phyloP scores from a whole-genome alignment of 1,140 invertebrate species.

The Drosophila dunni region DNA sequence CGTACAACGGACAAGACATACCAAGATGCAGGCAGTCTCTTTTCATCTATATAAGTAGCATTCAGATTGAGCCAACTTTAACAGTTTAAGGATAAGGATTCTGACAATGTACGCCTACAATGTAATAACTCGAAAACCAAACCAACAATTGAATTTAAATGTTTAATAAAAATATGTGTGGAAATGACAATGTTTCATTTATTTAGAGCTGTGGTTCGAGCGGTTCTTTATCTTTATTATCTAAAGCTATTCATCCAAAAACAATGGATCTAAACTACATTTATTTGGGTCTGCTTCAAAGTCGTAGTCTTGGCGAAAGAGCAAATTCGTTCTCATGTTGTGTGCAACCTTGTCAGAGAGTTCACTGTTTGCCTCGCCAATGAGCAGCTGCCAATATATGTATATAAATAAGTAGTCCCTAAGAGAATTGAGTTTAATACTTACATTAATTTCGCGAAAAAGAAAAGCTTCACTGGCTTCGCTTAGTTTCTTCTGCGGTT shows the following conservation, averaged over 20 bases:
- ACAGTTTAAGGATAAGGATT: slow-evolving; percentile 46
- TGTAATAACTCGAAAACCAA: slow-evolving; percentile 50
- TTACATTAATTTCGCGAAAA: slow-evolving; percentile 62
- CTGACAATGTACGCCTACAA: slow-evolving; percentile 70
- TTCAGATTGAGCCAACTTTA: slow-evolving; percentile 44
- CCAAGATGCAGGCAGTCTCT: slow-evolving; percentile 36
- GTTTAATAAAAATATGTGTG: slow-evolving; percentile 82
- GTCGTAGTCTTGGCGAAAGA: slow-evolving; percentile 22
- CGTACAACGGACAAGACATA: slow-evolving; percentile 42
- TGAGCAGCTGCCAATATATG: slow-evolving; percentile 47
- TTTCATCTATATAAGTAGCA: slow-evolving; percentile 33
- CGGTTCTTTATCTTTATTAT: neutral
- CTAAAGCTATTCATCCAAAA: slow-evolving; percentile 32
- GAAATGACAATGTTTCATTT: slow-evolving; percentile 44
- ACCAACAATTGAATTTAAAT: slow-evolving; percentile 77
- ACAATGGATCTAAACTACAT: slow-evolving; percentile 57
- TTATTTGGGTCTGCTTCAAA: slow-evolving; percentile 43
- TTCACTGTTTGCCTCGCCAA: slow-evolving; percentile 69
- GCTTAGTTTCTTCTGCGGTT: slow-evolving; percentile 57
- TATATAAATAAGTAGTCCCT: neutral
- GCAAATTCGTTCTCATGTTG: slow-evolving; percentile 37
- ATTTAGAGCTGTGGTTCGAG: neutral
- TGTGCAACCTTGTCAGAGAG: slow-evolving; percentile 45
- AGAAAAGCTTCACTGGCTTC: slow-evolving; percentile 55
- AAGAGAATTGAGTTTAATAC: neutral